Percentiles rank a stretch among this genome's conserved stretches.
These are phyloP conservation scores for Cynopterus sphinx DNA, from an alignment of 2,797 vertebrate species.

Conservation along the genomic window DNA sequence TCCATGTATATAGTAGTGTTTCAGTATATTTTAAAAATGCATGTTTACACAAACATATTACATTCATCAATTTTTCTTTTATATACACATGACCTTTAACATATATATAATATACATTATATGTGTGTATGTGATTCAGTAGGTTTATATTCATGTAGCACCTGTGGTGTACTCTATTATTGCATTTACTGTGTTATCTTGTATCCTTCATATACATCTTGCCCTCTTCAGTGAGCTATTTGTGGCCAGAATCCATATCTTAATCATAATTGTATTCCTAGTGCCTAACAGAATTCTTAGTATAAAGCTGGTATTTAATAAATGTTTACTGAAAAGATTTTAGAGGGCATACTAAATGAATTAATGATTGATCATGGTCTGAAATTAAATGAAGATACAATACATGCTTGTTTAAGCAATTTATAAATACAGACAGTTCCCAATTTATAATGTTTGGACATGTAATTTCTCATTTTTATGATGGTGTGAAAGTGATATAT, in stretches of 20 bases:
- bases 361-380: background rate
- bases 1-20: background rate
- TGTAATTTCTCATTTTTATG: background rate
- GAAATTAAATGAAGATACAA: background rate
- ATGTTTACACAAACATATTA: slow-evolving; percentile 51
- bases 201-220: background rate
- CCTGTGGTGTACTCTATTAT: background rate
- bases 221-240: background rate
- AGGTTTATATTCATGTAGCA: background rate
- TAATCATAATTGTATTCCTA: background rate
- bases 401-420: background rate
- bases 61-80: slow-evolving; percentile 28
- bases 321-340: background rate
- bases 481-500: background rate
- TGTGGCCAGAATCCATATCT: background rate
- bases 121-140: background rate
- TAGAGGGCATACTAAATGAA: background rate
- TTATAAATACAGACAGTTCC: background rate
- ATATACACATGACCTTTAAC: background rate
- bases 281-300: background rate
- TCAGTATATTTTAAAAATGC: background rate
- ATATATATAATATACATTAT: no score
- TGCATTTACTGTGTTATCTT: background rate
- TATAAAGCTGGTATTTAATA: background rate
- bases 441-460: background rate